Evolutionary conservation across 2,888 invertebrate genomes (phyloP).

Genomic region (Zaprionus bogoriensis): DNA sequence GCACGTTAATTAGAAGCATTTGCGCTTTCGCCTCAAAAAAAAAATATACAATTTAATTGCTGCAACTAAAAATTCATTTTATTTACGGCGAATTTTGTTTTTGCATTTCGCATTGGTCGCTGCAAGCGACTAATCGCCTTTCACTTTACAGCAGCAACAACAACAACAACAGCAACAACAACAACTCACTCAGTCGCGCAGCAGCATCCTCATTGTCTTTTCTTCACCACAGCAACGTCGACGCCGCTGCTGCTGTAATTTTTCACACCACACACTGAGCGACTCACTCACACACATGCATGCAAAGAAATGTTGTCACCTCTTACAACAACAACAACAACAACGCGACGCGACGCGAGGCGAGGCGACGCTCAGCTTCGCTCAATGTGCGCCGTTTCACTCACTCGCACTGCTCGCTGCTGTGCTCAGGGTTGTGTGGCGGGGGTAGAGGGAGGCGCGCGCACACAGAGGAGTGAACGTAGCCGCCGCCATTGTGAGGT

Average conservation of each 20-base stretch:
- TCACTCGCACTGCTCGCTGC: slow-evolving; percentile 38
- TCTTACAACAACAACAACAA: slow-evolving; percentile 62
- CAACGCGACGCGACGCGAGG: not conserved
- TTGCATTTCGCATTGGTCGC: not conserved
- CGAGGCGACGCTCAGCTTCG: slow-evolving; percentile 25
- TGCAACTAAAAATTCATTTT: not conserved
- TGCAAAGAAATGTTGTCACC: slow-evolving; percentile 71
- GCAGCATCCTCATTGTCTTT: slow-evolving; percentile 67
- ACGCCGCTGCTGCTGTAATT: slow-evolving; percentile 68
- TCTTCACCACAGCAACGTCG: slow-evolving; percentile 36
- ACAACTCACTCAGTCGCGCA: slow-evolving; percentile 30
- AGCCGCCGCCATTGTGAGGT: slow-evolving; percentile 71
- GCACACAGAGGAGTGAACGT: slow-evolving; percentile 40
- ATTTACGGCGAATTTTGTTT: not conserved
- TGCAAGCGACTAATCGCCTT: slow-evolving; percentile 51
- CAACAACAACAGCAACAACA: too few species aligned
- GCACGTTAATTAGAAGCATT: slow-evolving; percentile 9
- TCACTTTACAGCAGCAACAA: slow-evolving; percentile 37
- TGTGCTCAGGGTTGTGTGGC: not conserved
- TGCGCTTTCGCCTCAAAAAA: too few species aligned
- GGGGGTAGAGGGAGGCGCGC: slow-evolving; percentile 2
- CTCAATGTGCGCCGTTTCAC: slow-evolving; percentile 53
- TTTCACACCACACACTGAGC: slow-evolving; percentile 61
- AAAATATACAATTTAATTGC: not conserved
- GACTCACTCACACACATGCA: slow-evolving; percentile 22